A percentile compares a stretch with the other conserved stretches of the same genome.
phyloP scores from a whole-genome alignment of 1,140 invertebrate species.

The Ladona fulva region DNA sequence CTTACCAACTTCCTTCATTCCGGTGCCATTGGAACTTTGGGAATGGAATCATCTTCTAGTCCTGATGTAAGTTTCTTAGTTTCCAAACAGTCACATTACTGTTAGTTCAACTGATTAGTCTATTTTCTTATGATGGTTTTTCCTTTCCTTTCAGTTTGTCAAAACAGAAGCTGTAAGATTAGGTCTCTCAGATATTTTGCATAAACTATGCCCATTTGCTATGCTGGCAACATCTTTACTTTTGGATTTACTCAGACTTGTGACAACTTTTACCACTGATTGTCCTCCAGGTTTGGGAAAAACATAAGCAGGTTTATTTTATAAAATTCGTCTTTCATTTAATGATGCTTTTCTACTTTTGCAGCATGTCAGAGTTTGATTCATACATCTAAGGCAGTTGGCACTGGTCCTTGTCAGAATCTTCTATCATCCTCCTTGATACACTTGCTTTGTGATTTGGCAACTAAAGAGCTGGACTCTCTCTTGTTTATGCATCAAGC shows the following conservation, averaged over 20 bases:
- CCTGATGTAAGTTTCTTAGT: no score
- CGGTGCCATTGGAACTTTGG: constrained; percentile 20
- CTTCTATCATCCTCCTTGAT: constrained; percentile 41
- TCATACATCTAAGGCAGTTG: constrained; percentile 42
- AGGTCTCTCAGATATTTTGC: constrained; percentile 41
- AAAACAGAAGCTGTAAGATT: constrained; percentile 35
- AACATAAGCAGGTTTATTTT: not conserved
- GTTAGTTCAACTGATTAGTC: no score
- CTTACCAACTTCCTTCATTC: constrained; percentile 43
- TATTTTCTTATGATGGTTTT: no score
- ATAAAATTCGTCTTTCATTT: not conserved
- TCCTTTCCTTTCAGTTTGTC: constrained; percentile 22
- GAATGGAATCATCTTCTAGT: no score
- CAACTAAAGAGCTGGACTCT: constrained; percentile 34
- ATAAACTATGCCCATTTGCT: constrained; percentile 47
- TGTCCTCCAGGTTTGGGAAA: constrained; percentile 36
- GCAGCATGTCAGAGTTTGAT: constrained; percentile 40
- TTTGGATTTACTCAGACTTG: constrained; percentile 37
- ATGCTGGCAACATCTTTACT: constrained; percentile 35
- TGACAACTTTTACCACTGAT: constrained; percentile 44
- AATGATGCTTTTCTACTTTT: constrained; percentile 24
- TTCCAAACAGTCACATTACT: no score
- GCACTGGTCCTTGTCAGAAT: constrained; percentile 41
- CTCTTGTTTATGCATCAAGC: constrained; percentile 34
- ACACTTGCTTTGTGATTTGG: constrained; percentile 38